Conservation (phyloP, 2,888 invertebrate genomes). For the Lycaena phlaeas region DNA sequence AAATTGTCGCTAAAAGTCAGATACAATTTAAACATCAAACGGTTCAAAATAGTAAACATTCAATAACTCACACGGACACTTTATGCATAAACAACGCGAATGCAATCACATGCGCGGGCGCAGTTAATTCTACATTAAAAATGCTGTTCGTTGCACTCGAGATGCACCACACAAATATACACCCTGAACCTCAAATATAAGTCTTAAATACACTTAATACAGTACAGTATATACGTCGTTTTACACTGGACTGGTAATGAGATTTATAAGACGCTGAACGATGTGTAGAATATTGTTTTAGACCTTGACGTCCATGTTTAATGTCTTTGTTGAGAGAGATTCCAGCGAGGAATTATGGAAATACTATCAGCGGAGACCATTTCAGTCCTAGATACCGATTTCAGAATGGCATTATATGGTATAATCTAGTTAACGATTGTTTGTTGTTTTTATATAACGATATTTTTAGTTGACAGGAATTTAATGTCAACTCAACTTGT, state of each 20-base stretch:
- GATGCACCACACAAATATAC: constrained; percentile 1
- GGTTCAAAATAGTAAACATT: constrained; percentile 29
- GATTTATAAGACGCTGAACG: constrained; percentile 50
- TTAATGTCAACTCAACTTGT: no score
- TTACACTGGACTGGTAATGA: constrained; percentile 15
- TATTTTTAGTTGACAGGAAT: no score
- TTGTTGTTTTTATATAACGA: background rate
- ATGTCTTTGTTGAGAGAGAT: constrained; percentile 59
- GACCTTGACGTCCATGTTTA: constrained; percentile 49
- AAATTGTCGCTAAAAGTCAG: background rate
- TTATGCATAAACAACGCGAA: constrained; percentile 44
- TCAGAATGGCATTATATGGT: constrained; percentile 4
- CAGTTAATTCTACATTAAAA: constrained; percentile 52
- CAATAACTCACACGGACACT: constrained; percentile 30
- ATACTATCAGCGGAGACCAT: constrained; percentile 17
- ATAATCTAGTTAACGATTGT: background rate
- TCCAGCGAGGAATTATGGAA: constrained; percentile 37
- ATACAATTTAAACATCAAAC: constrained; percentile 17
- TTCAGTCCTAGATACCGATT: constrained; percentile 16
- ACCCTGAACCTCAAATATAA: constrained; percentile 4
- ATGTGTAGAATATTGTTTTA: constrained; percentile 59
- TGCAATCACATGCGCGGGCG: constrained; percentile 51
- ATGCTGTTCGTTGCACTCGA: constrained; percentile 22
- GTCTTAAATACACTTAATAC: constrained; percentile 7
- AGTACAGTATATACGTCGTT: constrained; percentile 19